These are phyloP conservation scores for Thamnophis elegans DNA, from an alignment of 2,797 vertebrate genomes.

Conservation along the genomic window DNA sequence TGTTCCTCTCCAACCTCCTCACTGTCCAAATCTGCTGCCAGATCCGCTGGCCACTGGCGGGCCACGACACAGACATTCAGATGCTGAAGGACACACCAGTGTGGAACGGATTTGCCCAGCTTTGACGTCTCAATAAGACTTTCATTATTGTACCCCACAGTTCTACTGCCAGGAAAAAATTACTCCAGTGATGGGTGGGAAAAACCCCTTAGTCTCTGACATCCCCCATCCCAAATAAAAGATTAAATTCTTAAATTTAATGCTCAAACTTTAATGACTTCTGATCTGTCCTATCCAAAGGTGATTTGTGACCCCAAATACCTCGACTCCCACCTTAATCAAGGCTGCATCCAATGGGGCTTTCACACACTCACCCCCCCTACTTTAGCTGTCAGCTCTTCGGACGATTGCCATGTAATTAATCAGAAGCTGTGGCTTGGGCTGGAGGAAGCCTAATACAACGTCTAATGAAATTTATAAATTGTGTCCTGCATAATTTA, in stretches of 20 bases:
- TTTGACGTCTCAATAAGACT: not conserved
- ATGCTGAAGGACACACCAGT: not conserved
- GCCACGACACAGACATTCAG: not conserved
- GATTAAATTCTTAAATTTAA: constrained; percentile 49
- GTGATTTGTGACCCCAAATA: constrained; percentile 64
- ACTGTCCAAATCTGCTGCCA: too few species aligned
- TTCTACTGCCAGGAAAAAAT: constrained; percentile 6
- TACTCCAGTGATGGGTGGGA: constrained; percentile 18
- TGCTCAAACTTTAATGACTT: constrained; percentile 60
- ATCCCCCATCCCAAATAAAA: constrained; percentile 53
- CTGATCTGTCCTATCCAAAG: constrained; percentile 33
- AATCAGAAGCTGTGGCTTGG: constrained; percentile 43
- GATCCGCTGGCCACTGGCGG: too few species aligned
- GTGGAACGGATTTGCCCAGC: not conserved
- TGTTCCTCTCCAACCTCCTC: too few species aligned
- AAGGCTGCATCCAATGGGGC: constrained; percentile 46
- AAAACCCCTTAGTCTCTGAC: not conserved
- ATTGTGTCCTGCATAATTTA: constrained; percentile 63
- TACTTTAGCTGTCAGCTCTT: constrained; percentile 50
- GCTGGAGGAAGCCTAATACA: constrained; percentile 49
- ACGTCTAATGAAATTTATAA: constrained; percentile 65
- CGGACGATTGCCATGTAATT: constrained; percentile 55
- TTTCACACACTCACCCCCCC: constrained; percentile 52
- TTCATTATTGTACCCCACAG: constrained; percentile 13
- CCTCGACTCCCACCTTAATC: constrained; percentile 60